Evolutionary conservation across 2,888 invertebrate genomes (phyloP).

Genomic region (Agonopterix arenella): DNA sequence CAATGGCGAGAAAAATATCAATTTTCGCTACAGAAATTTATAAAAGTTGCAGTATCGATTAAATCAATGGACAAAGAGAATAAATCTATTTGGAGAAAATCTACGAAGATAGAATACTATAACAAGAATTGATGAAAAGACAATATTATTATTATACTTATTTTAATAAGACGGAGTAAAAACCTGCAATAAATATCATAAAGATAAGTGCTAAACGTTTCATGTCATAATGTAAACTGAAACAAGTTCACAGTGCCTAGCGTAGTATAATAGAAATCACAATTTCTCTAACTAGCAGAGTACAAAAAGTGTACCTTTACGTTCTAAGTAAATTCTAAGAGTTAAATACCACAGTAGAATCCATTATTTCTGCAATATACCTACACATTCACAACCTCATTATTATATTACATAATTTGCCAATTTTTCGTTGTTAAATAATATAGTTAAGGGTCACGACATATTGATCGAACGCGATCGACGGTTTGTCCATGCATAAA

Average conservation of each 20-base stretch:
- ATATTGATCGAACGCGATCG: too few species aligned
- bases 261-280: conserved; percentile 35
- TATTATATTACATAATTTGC: conserved; percentile 12
- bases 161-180: conserved; percentile 40
- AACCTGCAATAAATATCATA: conserved; percentile 32
- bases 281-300: conserved; percentile 41
- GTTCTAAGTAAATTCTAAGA: conserved; percentile 25
- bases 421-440: too few species aligned
- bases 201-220: conserved; percentile 17
- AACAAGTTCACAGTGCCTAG: conserved; percentile 31
- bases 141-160: neutral
- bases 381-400: conserved; percentile 50
- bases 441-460: too few species aligned
- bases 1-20: too few species aligned
- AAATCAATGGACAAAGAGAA: neutral
- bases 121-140: neutral
- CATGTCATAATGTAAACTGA: conserved; percentile 24
- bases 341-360: conserved; percentile 31
- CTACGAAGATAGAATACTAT: neutral
- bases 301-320: conserved; percentile 44
- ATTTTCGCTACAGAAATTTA: too few species aligned
- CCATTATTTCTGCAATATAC: conserved; percentile 20
- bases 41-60: neutral
- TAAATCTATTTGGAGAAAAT: conserved; percentile 2
- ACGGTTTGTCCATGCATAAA: too few species aligned